Conservation (phyloP, 2,888 invertebrate genomes). For the Drosophila infuscata region DNA sequence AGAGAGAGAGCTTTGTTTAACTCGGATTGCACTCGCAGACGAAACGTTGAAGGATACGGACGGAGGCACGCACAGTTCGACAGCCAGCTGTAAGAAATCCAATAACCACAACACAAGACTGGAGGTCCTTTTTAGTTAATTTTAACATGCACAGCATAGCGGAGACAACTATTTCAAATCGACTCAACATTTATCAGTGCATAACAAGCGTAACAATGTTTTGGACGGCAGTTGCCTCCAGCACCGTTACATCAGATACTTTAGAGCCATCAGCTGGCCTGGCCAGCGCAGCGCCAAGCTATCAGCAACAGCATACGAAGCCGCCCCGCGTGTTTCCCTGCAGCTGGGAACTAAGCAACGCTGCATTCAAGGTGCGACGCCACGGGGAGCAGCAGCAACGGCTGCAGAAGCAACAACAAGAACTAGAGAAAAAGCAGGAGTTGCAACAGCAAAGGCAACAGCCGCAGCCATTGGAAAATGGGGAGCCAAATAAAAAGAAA, state of each 20-base stretch:
- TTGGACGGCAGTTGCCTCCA: constrained; percentile 60
- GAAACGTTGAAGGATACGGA: constrained; percentile 4
- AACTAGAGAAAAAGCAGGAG: constrained; percentile 16
- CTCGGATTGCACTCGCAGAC: constrained; percentile 39
- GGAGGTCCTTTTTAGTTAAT: not conserved
- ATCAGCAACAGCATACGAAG: constrained; percentile 52
- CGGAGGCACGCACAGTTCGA: not conserved
- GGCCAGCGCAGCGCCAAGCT: constrained; percentile 56
- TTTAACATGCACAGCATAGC: not conserved
- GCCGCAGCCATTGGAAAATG: not conserved
- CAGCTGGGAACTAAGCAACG: constrained; percentile 56
- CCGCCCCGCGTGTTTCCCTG: constrained; percentile 35
- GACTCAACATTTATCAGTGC: too few species aligned
- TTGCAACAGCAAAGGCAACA: not conserved
- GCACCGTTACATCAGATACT: constrained; percentile 36
- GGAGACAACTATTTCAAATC: not conserved
- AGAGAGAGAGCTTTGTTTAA: constrained; percentile 12
- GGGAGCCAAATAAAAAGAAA: constrained; percentile 40
- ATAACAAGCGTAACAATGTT: constrained; percentile 38
- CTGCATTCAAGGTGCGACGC: constrained; percentile 47
- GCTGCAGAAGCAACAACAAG: constrained; percentile 15
- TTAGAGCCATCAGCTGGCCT: constrained; percentile 27
- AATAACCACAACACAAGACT: not conserved
- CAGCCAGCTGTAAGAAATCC: not conserved
- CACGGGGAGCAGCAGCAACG: constrained; percentile 33